A percentile compares a stretch with the other conserved stretches of the same genome.
Evolutionary conservation across 1,140 invertebrate genomes (phyloP).

Genomic region (Teleogryllus occipitalis): DNA sequence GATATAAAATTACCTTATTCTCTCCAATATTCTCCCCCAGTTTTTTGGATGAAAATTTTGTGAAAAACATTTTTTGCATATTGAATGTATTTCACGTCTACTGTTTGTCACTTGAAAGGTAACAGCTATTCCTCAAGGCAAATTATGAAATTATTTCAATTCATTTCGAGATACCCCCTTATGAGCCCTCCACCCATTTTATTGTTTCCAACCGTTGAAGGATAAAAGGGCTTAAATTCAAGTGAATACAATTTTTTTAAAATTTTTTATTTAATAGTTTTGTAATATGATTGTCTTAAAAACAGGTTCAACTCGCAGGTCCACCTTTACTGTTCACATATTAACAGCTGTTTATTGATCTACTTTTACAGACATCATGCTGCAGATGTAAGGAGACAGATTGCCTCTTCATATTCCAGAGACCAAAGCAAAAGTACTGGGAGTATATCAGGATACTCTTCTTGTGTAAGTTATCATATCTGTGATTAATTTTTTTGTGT

Average conservation of each 20-base stretch:
- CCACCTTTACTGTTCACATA: neutral
- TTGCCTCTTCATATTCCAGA: constrained; percentile 45
- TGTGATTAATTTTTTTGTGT: too few species aligned
- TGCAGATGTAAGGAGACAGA: constrained; percentile 65
- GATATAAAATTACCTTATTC: too few species aligned
- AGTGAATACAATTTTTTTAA: neutral
- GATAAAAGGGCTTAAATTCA: neutral
- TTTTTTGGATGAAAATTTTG: too few species aligned
- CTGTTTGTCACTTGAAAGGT: constrained; percentile 4
- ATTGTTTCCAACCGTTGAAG: neutral
- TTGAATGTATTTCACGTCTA: neutral
- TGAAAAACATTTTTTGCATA: too few species aligned
- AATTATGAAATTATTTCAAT: neutral
- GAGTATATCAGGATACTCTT: constrained; percentile 47
- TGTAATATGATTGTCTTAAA: constrained; percentile 3
- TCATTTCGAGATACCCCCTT: neutral
- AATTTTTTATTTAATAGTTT: neutral
- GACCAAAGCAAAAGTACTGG: constrained; percentile 45
- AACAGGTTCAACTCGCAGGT: neutral
- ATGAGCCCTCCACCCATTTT: neutral
- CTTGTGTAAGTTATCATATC: constrained; percentile 39
- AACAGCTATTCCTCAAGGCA: constrained; percentile 1
- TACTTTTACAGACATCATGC: constrained; percentile 55
- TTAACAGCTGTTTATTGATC: neutral
- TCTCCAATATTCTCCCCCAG: too few species aligned